Evolutionary conservation across 2,888 invertebrate genomes (phyloP), one percentile per base, ranked within the genome.

Genomic region (Tachina fera): DNA sequence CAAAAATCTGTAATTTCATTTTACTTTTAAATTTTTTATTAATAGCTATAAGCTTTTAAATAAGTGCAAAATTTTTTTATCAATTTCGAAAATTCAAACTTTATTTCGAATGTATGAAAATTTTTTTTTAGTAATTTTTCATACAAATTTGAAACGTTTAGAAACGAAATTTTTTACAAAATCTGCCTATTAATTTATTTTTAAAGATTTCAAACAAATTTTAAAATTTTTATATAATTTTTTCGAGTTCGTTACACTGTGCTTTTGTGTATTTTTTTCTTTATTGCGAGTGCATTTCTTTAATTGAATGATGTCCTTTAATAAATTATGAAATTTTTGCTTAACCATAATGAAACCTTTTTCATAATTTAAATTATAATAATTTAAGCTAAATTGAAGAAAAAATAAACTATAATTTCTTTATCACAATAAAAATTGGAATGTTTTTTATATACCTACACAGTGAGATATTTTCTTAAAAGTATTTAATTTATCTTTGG

Each of bases 311-410:
- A 31, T 31, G 1, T 39, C 51, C 53, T 43, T 43, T 53, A 68
- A 51, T 22, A 51, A 74, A 77, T 68, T 47, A 68, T n/a, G 45
- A 56, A 39, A 13, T 58, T 67, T 67, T 71, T 79, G 85, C 85
- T 86, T 86, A 86, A 79, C 68, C 61, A 80, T 86, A 86, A 67
- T 86, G 86, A 86, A 86, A 86, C 86, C 86, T 75, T 79, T 80
- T 83, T 51, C 31, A 63, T 53, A 8, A 45, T 68, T 53, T 56
- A 13, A 82, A 71, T 71, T 61, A 68, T 51, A 67, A 43, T 56
- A 47, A 8, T n/a, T 68, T 76, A 82, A 82, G 74, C 74, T 74
- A 51, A 67, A 6, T 67, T 65, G 65, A 43, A 41, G 31, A 31
- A 6, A 31, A 31, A 31, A 49, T n/a, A 31, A 74, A 61, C 19